Percentiles rank a stretch among this genome's conserved stretches.
Evolutionary conservation across 2,113 vertebrate species (phyloP).

Genomic region (Tiliqua scincoides): DNA sequence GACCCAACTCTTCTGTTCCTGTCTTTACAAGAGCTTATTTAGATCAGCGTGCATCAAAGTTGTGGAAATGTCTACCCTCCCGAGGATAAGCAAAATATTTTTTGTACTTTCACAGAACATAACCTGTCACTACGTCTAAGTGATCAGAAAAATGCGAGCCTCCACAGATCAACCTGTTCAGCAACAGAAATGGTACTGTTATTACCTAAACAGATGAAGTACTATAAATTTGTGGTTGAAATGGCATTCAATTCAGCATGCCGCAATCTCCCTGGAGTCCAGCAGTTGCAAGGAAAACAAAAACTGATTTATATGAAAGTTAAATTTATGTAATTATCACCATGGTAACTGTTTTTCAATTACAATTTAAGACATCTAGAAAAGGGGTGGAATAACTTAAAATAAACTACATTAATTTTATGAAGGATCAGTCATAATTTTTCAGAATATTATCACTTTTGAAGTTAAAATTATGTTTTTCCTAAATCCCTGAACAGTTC

Average conservation of each 20-base stretch:
- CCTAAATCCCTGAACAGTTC: conserved; percentile 8
- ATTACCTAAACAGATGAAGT: neutral
- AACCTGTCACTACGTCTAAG: neutral
- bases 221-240: neutral
- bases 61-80: neutral
- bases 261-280: neutral
- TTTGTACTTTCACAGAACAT: neutral
- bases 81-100: neutral
- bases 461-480: conserved; percentile 28
- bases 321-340: conserved; percentile 10
- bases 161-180: conserved; percentile 20
- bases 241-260: neutral
- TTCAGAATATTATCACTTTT: conserved; percentile 2
- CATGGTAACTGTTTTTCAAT: neutral
- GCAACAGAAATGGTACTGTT: neutral
- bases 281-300: conserved; percentile 4
- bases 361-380: conserved; percentile 17
- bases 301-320: conserved; percentile 15
- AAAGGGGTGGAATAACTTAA: neutral
- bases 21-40: neutral
- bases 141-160: neutral
- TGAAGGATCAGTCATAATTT: conserved; percentile 2
- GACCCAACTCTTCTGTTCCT: neutral
- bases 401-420: neutral
- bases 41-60: neutral